Conservation (phyloP, 2,113 vertebrate genomes). For the Quiscalus mexicanus region DNA sequence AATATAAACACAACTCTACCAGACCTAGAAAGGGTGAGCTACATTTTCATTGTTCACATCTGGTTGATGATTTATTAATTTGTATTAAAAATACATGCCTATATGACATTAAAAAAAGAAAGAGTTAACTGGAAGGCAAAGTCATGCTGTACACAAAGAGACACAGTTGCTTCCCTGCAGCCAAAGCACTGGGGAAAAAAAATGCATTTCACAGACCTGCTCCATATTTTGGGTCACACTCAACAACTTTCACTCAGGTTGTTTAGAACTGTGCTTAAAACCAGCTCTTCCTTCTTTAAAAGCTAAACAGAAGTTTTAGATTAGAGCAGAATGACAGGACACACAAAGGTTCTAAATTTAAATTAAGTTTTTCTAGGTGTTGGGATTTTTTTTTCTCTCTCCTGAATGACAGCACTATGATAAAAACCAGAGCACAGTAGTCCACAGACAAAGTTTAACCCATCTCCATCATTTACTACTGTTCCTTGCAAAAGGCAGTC, state of each 20-base stretch:
- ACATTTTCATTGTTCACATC: not conserved
- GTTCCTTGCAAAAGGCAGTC: not conserved
- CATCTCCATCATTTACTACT: conserved; percentile 4
- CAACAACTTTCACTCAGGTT: not conserved
- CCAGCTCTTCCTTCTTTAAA: not conserved
- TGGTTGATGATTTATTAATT: not conserved
- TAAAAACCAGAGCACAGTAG: conserved; percentile 31
- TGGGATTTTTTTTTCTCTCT: rapidly evolving
- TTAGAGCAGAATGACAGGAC: not conserved
- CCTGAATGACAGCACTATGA: not conserved
- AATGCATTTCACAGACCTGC: not conserved
- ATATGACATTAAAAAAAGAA: not conserved
- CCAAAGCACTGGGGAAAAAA: not conserved
- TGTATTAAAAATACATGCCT: not conserved
- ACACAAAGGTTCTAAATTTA: conserved; percentile 26
- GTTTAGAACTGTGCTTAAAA: not conserved
- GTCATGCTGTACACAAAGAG: not conserved
- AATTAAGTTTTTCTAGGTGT: conserved; percentile 5
- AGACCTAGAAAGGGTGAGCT: not conserved
- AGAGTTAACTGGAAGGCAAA: not conserved
- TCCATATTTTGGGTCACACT: not conserved
- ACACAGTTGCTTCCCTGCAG: not conserved
- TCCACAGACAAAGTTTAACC: not conserved
- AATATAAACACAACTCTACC: not conserved
- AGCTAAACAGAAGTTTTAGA: not conserved